Evolutionary conservation across 2,888 invertebrate genomes (phyloP).

Genomic region (Dioctria linearis): DNA sequence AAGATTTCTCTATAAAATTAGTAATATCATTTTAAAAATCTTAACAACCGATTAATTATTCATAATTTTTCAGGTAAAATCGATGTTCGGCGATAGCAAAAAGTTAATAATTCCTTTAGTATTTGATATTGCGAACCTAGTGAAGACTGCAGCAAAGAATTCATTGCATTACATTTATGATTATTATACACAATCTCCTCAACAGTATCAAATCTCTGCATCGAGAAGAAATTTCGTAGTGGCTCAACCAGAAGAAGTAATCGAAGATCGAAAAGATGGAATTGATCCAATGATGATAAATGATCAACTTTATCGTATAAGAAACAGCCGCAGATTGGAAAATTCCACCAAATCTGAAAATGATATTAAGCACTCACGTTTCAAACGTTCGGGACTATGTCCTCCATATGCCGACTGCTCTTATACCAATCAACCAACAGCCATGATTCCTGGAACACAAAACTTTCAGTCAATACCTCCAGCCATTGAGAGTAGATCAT

Average conservation of each 20-base stretch:
- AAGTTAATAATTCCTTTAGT: conserved; percentile 77
- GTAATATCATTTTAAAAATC: too few relatives aligned
- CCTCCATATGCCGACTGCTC: not conserved
- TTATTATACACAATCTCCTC: not conserved
- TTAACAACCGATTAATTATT: not conserved
- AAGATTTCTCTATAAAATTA: too few relatives aligned
- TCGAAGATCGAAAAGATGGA: conserved; percentile 41
- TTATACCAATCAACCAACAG: not conserved
- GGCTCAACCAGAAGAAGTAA: conserved; percentile 8
- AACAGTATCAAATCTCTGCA: not conserved
- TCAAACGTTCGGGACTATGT: conserved; percentile 50
- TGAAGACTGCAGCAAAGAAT: conserved; percentile 72
- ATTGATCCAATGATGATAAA: conserved; percentile 55
- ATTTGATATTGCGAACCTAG: conserved; percentile 77
- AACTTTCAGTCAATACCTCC: not conserved
- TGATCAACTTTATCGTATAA: conserved; percentile 41
- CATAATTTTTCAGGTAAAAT: conserved; percentile 73
- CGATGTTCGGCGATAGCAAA: conserved; percentile 74
- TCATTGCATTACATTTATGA: conserved; percentile 40
- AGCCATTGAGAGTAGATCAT: conserved; percentile 27
- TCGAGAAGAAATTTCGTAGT: conserved; percentile 47
- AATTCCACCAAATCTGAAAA: not conserved
- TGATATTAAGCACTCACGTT: not conserved
- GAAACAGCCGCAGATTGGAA: conserved; percentile 4
- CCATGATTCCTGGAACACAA: not conserved